Conservation (phyloP, 2,888 invertebrate genomes). For the Epistrophella euchroma region DNA sequence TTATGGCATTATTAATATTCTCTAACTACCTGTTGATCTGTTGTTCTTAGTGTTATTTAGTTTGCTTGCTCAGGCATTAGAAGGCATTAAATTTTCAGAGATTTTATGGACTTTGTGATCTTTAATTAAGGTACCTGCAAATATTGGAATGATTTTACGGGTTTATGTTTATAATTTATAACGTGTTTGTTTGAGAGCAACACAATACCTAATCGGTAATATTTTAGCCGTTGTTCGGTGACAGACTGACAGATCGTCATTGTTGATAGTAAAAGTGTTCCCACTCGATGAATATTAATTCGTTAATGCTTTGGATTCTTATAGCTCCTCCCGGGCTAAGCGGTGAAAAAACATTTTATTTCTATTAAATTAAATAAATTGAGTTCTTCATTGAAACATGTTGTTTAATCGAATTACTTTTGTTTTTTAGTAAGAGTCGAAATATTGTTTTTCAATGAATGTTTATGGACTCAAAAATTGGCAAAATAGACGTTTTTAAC, state of each 20-base stretch:
- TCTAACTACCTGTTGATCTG: conserved; percentile 18
- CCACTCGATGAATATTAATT: background rate
- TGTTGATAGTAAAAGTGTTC: background rate
- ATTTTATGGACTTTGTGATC: conserved; percentile 10
- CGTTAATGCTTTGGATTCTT: no score
- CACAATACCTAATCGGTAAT: background rate
- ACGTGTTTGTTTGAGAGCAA: background rate
- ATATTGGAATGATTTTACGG: conserved; percentile 19
- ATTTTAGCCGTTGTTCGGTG: background rate
- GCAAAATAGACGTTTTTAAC: no score
- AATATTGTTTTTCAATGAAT: no score
- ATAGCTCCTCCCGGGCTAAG: no score
- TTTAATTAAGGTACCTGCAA: conserved; percentile 28
- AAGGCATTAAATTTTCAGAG: background rate
- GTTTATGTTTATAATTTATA: conserved; percentile 17
- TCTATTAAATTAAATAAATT: no score
- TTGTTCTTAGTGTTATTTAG: background rate
- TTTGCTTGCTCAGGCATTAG: conserved; percentile 16
- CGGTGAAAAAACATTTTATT: no score
- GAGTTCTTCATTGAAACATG: no score
- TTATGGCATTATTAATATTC: conserved; percentile 34
- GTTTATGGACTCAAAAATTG: no score
- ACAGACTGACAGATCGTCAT: background rate
- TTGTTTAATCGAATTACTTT: no score
- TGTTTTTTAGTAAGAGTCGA: no score